Evolutionary conservation across 2,888 invertebrate species (phyloP).

Genomic region (Campoplex nolae): DNA sequence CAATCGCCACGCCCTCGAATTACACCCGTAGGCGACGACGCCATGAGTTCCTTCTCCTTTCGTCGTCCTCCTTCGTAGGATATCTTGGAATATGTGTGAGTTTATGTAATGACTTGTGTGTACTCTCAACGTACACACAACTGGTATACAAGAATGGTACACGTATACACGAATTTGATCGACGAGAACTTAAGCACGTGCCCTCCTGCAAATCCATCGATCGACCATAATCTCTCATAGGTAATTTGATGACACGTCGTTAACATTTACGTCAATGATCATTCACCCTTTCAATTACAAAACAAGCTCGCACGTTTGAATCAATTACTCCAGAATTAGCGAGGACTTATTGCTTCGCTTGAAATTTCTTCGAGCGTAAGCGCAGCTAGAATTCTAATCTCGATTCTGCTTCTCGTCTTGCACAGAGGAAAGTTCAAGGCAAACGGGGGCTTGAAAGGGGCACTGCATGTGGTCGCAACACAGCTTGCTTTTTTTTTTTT

Average conservation of each 20-base stretch:
- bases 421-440: conserved; percentile 27
- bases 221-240: conserved; percentile 43
- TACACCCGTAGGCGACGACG: conserved; percentile 67
- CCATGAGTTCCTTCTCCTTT: conserved; percentile 49
- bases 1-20: conserved; percentile 70
- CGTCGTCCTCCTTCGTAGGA: conserved; percentile 35
- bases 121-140: neutral
- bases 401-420: conserved; percentile 8
- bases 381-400: conserved; percentile 34
- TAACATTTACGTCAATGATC: conserved; percentile 62
- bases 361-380: conserved; percentile 40
- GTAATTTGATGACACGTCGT: conserved; percentile 63
- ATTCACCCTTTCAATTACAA: conserved; percentile 32
- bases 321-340: conserved; percentile 40
- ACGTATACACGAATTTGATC: conserved; percentile 39
- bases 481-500: neutral
- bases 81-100: conserved; percentile 21
- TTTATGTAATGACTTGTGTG: conserved; percentile 8
- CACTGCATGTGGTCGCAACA: conserved; percentile 54
- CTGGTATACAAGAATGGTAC: neutral
- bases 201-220: conserved; percentile 58
- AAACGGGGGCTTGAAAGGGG: conserved; percentile 8
- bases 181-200: conserved; percentile 40
- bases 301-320: conserved; percentile 21
- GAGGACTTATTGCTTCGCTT: conserved; percentile 3